phyloP scores from a whole-genome alignment of 2,113 vertebrate genomes.

The Chlorodrepanis virens region DNA sequence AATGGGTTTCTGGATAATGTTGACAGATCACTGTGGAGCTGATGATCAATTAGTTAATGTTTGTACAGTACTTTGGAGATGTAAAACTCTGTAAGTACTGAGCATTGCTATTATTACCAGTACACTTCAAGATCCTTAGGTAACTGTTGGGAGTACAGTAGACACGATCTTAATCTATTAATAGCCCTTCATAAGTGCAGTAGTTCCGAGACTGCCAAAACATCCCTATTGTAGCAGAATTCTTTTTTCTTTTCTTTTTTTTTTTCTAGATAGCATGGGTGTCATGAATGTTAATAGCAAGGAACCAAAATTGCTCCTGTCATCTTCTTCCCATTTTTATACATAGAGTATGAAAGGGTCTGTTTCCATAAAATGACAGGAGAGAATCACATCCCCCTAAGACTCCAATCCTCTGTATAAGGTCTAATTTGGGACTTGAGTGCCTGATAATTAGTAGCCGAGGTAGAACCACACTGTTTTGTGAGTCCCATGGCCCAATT shows the following conservation, averaged over 20 bases:
- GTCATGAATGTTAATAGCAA: constrained; percentile 40
- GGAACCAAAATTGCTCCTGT: constrained; percentile 37
- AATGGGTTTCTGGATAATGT: constrained; percentile 31
- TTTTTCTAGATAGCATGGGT: not conserved
- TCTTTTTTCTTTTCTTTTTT: not conserved
- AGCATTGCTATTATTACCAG: not conserved
- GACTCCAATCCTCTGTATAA: not conserved
- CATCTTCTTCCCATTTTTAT: constrained; percentile 20
- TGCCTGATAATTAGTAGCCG: constrained; percentile 29
- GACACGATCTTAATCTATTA: constrained; percentile 62
- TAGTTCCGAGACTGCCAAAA: constrained; percentile 51
- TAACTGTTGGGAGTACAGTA: constrained; percentile 48
- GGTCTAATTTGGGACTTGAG: constrained; percentile 30
- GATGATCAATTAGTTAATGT: constrained; percentile 58
- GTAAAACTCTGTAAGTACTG: constrained; percentile 14
- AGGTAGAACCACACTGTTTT: constrained; percentile 14
- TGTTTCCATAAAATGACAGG: constrained; percentile 11
- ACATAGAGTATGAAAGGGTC: not conserved
- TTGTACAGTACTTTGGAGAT: constrained; percentile 34
- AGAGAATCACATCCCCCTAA: not conserved
- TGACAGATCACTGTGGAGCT: not conserved
- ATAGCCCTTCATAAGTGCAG: constrained; percentile 31
- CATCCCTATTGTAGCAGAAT: constrained; percentile 26
- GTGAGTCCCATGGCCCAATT: constrained; percentile 14
- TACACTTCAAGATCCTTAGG: constrained; percentile 41